Evolutionary conservation across 2,888 invertebrate species (phyloP).

Genomic region (Caenorhabditis zanzibari): DNA sequence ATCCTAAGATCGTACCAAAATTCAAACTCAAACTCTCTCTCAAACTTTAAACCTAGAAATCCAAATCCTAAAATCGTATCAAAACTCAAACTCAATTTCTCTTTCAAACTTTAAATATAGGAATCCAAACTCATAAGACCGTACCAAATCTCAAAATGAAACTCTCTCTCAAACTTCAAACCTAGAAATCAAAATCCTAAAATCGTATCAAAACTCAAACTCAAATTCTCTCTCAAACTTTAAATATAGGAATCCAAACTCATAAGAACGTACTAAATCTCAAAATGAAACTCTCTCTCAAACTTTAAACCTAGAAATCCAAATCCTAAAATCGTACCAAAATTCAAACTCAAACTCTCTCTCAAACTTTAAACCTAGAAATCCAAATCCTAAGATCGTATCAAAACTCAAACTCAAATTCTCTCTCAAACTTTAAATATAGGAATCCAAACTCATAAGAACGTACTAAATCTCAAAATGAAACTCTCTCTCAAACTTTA

Average conservation of each 20-base stretch:
- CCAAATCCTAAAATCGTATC: neutral
- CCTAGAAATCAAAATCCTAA: neutral
- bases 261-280: neutral
- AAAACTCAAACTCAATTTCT: neutral
- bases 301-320: neutral
- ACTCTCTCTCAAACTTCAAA: neutral
- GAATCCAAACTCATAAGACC: neutral
- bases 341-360: neutral
- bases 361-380: neutral
- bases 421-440: neutral
- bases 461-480: neutral
- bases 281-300: neutral
- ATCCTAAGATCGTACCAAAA: neutral
- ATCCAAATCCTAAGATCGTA: neutral
- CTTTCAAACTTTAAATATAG: neutral
- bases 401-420: slow-evolving; percentile 18
- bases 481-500: slow-evolving; percentile 5
- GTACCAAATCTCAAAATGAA: neutral
- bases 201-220: neutral
- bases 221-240: neutral
- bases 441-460: neutral
- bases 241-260: neutral
- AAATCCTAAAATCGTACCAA: neutral
- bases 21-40: neutral
- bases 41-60: neutral